phyloP scores from a whole-genome alignment of 2,113 vertebrate genomes.

The Ellobius talpinus region DNA sequence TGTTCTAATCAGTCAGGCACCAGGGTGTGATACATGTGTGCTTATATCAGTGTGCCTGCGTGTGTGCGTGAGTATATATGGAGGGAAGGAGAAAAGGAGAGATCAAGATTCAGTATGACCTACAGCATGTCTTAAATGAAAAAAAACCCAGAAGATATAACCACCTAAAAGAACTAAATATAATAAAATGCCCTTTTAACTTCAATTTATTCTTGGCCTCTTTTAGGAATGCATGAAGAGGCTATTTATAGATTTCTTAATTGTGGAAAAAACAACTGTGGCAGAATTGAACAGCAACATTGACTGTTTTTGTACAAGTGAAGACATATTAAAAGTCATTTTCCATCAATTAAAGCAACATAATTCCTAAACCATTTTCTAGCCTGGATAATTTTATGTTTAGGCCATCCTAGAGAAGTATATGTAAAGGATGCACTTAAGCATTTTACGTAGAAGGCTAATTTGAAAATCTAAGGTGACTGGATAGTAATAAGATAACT shows the following conservation, averaged over 20 bases:
- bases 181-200: not conserved
- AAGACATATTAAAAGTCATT: slow-evolving; percentile 17
- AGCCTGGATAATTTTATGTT: not conserved
- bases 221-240: slow-evolving; percentile 22
- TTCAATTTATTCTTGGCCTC: not conserved
- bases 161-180: not conserved
- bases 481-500: not conserved
- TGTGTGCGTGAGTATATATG: not conserved
- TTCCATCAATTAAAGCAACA: not conserved
- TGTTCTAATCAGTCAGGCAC: slow-evolving; percentile 21
- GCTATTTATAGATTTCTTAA: not conserved
- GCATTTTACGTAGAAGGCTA: not conserved
- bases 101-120: not conserved
- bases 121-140: slow-evolving; percentile 19
- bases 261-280: slow-evolving; percentile 7
- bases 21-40: not conserved
- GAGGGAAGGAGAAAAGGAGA: not conserved
- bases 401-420: not conserved
- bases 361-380: slow-evolving; percentile 1
- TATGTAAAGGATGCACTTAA: not conserved
- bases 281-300: not conserved
- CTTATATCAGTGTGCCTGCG: not conserved
- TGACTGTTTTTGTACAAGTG: slow-evolving; percentile 1
- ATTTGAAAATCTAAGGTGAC: slow-evolving; percentile 28
- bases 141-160: not conserved